Percentiles rank a stretch among this genome's conserved stretches.
Evolutionary conservation across 1,140 invertebrate genomes (phyloP).

Genomic region (Acyrthosiphon pisum): DNA sequence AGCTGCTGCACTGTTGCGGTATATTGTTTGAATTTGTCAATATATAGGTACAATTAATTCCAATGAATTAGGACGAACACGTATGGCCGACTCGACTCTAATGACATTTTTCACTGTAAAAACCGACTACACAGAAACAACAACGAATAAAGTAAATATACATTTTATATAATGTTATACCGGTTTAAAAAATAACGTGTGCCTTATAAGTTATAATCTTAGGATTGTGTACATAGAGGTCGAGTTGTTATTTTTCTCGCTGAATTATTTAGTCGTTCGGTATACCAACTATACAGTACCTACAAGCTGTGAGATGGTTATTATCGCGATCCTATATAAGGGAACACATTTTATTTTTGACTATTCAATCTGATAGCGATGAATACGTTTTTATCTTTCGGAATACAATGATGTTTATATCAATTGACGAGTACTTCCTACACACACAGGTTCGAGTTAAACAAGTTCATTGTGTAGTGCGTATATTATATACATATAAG

Average conservation of each 20-base stretch:
- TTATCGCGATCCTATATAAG: constrained; percentile 8
- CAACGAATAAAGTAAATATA: no score
- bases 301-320: background rate
- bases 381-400: constrained; percentile 13
- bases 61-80: background rate
- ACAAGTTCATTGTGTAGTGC: constrained; percentile 17
- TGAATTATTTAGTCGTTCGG: background rate
- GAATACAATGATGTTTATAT: constrained; percentile 5
- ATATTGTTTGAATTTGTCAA: background rate
- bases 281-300: background rate
- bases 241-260: background rate
- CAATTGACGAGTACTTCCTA: constrained; percentile 40
- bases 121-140: background rate
- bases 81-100: background rate
- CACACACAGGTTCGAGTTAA: constrained; percentile 7
- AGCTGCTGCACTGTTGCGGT: background rate
- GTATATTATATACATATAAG: background rate
- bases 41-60: background rate
- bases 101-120: background rate
- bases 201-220: background rate
- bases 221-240: background rate
- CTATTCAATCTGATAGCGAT: constrained; percentile 15
- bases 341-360: background rate
- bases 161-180: background rate
- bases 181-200: background rate